A percentile compares a stretch with the other conserved stretches of the same genome.
Evolutionary conservation across 2,797 vertebrate genomes (phyloP).

Genomic region (Champsocephalus esox): DNA sequence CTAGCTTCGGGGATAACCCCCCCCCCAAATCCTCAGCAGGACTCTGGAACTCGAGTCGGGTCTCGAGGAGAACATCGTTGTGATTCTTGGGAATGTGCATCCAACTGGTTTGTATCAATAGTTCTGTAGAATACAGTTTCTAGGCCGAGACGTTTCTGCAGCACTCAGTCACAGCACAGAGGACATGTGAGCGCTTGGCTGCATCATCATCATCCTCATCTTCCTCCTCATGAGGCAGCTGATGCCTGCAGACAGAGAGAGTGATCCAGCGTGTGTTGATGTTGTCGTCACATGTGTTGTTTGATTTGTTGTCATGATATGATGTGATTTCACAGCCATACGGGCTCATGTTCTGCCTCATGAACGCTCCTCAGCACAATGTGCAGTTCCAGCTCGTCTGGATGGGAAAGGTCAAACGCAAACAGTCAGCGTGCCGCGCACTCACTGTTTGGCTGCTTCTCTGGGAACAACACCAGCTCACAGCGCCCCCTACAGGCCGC

Average conservation of each 20-base stretch:
- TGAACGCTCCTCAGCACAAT: slow-evolving; percentile 17
- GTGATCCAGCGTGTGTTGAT: neutral
- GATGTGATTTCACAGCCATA: slow-evolving; percentile 47
- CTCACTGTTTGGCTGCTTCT: slow-evolving; percentile 17
- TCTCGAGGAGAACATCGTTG: too few species aligned
- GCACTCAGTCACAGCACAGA: too few species aligned
- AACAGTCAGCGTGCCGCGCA: slow-evolving; percentile 1
- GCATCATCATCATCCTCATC: neutral
- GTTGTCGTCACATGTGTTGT: slow-evolving; percentile 7
- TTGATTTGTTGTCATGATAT: slow-evolving; percentile 17
- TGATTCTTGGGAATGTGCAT: too few species aligned
- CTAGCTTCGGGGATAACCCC: too few species aligned
- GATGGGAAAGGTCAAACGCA: slow-evolving; percentile 44
- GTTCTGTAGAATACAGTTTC: too few species aligned
- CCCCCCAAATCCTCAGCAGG: too few species aligned
- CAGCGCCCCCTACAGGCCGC: neutral
- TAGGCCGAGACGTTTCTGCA: too few species aligned
- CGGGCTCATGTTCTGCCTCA: slow-evolving; percentile 39
- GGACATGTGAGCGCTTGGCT: too few species aligned
- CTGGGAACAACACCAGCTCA: neutral
- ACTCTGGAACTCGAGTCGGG: too few species aligned
- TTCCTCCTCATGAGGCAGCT: neutral
- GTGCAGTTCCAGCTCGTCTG: slow-evolving; percentile 14
- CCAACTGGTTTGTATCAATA: too few species aligned
- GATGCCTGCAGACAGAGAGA: slow-evolving; percentile 11